These are phyloP conservation scores for Drosophila eohydei DNA, from an alignment of 2,888 invertebrate species.

Conservation along the genomic window DNA sequence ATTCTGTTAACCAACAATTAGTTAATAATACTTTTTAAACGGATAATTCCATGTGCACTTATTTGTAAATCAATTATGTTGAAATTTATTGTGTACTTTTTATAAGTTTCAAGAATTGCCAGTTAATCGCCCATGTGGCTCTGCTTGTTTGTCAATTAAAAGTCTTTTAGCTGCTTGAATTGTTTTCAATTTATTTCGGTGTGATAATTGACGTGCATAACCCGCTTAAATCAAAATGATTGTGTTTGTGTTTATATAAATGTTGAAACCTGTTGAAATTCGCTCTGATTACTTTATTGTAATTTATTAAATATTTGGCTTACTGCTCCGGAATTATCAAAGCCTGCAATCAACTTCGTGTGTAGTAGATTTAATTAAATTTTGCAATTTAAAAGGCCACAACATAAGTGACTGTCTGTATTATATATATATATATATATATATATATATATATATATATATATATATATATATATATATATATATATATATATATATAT, in stretches of 20 bases:
- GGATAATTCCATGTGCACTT: neutral
- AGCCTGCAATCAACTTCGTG: conserved; percentile 55
- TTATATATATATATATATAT: no score
- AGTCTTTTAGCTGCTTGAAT: conserved; percentile 20
- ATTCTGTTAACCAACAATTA: neutral
- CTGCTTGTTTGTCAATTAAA: conserved; percentile 1
- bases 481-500: no score
- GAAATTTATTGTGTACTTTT: neutral
- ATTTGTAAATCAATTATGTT: conserved; percentile 15
- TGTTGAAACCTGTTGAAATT: conserved; percentile 29
- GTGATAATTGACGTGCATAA: conserved; percentile 30
- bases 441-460: neutral
- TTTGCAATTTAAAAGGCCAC: conserved; percentile 55
- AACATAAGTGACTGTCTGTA: conserved; percentile 3
- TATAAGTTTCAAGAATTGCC: neutral
- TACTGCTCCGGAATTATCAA: conserved; percentile 44
- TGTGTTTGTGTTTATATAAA: neutral
- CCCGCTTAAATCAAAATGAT: conserved; percentile 20
- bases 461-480: neutral
- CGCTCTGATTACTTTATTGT: conserved; percentile 24
- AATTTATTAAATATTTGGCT: conserved; percentile 49
- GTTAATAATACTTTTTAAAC: neutral
- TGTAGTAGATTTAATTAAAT: conserved; percentile 62
- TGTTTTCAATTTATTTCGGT: conserved; percentile 30
- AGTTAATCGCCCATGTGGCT: neutral